Conservation (phyloP, 2,113 vertebrate genomes). For the Sylvicapra grimmia region DNA sequence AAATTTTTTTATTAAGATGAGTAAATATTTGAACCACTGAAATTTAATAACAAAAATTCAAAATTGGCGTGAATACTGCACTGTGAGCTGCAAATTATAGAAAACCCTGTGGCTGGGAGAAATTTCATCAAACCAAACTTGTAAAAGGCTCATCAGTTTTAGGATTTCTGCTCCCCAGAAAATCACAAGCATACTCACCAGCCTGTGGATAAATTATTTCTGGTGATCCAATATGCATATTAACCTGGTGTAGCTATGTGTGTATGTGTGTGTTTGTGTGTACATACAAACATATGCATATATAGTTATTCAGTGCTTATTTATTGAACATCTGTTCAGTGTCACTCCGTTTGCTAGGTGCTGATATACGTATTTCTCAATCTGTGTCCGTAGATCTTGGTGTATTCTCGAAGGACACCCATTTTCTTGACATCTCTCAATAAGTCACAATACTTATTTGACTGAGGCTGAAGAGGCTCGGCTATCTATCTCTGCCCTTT, state of each 20-base stretch:
- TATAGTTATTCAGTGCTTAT: background rate
- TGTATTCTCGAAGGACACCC: background rate
- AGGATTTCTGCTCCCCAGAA: conserved; percentile 68
- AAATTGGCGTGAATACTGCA: conserved; percentile 71
- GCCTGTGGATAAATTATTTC: conserved; percentile 45
- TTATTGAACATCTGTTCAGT: background rate
- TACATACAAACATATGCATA: background rate
- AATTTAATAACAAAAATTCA: conserved; percentile 62
- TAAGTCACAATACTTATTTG: background rate
- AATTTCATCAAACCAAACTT: conserved; percentile 38
- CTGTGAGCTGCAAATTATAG: conserved; percentile 63
- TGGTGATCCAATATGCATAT: background rate
- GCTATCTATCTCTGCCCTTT: background rate
- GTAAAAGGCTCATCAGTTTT: conserved; percentile 80
- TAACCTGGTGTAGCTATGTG: background rate
- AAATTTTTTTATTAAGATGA: conserved; percentile 78
- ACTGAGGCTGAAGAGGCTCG: background rate
- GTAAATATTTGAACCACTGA: conserved; percentile 74
- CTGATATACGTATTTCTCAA: background rate
- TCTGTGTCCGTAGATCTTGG: background rate
- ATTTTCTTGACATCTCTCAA: background rate
- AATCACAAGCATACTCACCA: conserved; percentile 35
- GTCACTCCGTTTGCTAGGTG: conserved; percentile 29
- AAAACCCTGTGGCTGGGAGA: conserved; percentile 71
- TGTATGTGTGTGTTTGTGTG: background rate